These are phyloP conservation scores for Conopomorpha cramerella DNA, from an alignment of 1,140 invertebrate species.

Conservation along the genomic window DNA sequence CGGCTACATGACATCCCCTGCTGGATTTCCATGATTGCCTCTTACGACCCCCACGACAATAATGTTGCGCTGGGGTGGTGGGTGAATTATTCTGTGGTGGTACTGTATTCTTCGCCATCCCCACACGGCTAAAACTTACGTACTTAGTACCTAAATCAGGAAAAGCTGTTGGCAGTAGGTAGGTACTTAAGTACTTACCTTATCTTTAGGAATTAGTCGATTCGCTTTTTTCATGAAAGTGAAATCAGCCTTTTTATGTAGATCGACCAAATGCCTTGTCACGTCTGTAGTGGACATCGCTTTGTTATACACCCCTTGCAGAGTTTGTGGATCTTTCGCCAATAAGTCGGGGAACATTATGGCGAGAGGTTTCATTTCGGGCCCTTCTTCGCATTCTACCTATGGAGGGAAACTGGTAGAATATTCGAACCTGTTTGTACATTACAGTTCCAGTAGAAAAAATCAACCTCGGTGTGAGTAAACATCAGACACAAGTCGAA, in stretches of 20 bases:
- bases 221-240: slow-evolving; percentile 36
- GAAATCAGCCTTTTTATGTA: slow-evolving; percentile 38
- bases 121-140: too few relatives aligned
- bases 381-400: slow-evolving; percentile 29
- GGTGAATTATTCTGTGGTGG: too few relatives aligned
- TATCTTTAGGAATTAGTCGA: slow-evolving; percentile 30
- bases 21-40: too few relatives aligned
- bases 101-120: too few relatives aligned
- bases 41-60: too few relatives aligned
- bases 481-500: too few relatives aligned
- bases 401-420: too few relatives aligned
- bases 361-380: slow-evolving; percentile 26
- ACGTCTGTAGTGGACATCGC: slow-evolving; percentile 45
- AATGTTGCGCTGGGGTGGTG: too few relatives aligned
- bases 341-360: slow-evolving; percentile 33
- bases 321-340: slow-evolving; percentile 23
- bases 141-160: slow-evolving; percentile 7
- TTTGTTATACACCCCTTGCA: slow-evolving; percentile 28
- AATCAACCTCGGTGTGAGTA: too few relatives aligned
- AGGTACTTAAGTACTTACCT: slow-evolving; percentile 13
- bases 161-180: background rate
- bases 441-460: too few relatives aligned
- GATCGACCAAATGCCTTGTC: slow-evolving; percentile 29
- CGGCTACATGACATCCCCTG: too few relatives aligned
- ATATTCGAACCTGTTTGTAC: too few relatives aligned